phyloP scores from a whole-genome alignment of 2,797 vertebrate genomes.

The Channa striata region DNA sequence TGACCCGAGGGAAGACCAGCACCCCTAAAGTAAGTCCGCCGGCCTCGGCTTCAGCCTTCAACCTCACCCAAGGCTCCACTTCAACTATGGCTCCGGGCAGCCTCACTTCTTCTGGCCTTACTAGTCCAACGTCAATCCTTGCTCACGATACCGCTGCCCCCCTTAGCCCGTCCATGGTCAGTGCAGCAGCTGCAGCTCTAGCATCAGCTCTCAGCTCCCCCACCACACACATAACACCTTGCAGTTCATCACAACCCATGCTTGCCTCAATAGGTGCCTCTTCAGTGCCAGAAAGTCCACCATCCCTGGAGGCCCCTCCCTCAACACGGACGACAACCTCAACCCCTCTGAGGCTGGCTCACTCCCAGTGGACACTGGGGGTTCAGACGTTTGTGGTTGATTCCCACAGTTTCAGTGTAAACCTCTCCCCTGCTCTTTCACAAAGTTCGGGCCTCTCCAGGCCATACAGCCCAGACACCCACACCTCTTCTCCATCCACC shows the following conservation, averaged over 20 bases:
- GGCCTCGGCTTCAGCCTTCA: conserved; percentile 39
- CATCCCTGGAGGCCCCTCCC: conserved; percentile 73
- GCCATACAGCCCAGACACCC: conserved; percentile 60
- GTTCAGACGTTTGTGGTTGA: conserved; percentile 78
- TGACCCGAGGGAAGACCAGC: conserved; percentile 88
- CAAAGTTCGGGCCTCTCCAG: conserved; percentile 60
- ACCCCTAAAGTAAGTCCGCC: conserved; percentile 94
- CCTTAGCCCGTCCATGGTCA: conserved; percentile 38
- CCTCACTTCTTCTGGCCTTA: conserved; percentile 41
- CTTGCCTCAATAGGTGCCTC: conserved; percentile 30
- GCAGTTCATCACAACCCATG: conserved; percentile 42
- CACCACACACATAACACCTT: conserved; percentile 27
- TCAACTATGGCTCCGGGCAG: conserved; percentile 42
- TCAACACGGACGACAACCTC: conserved; percentile 58
- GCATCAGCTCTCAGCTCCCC: conserved; percentile 59
- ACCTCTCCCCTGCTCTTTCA: conserved; percentile 51
- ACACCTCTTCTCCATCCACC: conserved; percentile 34
- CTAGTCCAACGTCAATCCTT: conserved; percentile 37
- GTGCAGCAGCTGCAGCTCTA: conserved; percentile 38
- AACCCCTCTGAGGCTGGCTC: conserved; percentile 65
- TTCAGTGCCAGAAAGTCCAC: conserved; percentile 66
- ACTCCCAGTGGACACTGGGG: conserved; percentile 81
- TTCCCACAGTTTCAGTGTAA: conserved; percentile 73
- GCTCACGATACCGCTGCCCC: conserved; percentile 30
- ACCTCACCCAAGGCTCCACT: conserved; percentile 28